These are phyloP conservation scores for Nasonia longicornis DNA, from an alignment of 1,140 invertebrate genomes.

Conservation along the genomic window DNA sequence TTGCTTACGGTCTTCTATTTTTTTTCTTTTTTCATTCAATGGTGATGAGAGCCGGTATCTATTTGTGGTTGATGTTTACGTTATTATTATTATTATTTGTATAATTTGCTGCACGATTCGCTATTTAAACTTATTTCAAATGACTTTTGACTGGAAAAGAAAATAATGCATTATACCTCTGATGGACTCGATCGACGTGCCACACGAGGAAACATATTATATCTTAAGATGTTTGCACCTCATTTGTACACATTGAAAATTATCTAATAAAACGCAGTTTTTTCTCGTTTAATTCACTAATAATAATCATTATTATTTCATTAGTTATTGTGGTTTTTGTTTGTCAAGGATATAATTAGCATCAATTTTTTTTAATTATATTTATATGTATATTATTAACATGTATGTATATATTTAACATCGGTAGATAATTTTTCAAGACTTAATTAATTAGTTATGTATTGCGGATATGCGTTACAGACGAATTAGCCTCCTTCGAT, in stretches of 20 bases:
- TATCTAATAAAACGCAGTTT: constrained; percentile 7
- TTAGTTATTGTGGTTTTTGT: constrained; percentile 2
- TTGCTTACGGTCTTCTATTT: constrained; percentile 7
- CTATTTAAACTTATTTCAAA: not conserved
- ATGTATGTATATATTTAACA: constrained; percentile 63
- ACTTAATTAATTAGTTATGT: constrained; percentile 50
- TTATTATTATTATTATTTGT: not conserved
- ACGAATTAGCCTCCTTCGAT: constrained; percentile 23
- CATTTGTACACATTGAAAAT: constrained; percentile 19
- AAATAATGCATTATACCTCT: not conserved
- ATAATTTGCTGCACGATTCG: not conserved
- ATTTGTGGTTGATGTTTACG: not conserved
- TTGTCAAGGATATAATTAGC: constrained; percentile 27
- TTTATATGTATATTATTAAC: constrained; percentile 58
- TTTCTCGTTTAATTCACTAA: not conserved
- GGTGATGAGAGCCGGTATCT: not conserved
- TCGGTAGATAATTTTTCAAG: constrained; percentile 63
- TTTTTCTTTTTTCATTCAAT: not conserved
- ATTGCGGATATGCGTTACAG: not conserved
- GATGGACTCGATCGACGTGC: not conserved
- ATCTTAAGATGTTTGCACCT: not conserved
- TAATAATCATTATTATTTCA: not conserved
- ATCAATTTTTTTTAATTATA: constrained; percentile 29
- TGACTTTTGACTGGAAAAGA: not conserved
- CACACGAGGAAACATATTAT: constrained; percentile 2